Base-by-base conservation (phyloP, 2,797 vertebrate species). In the Eutrigla gurnardus region DNA sequence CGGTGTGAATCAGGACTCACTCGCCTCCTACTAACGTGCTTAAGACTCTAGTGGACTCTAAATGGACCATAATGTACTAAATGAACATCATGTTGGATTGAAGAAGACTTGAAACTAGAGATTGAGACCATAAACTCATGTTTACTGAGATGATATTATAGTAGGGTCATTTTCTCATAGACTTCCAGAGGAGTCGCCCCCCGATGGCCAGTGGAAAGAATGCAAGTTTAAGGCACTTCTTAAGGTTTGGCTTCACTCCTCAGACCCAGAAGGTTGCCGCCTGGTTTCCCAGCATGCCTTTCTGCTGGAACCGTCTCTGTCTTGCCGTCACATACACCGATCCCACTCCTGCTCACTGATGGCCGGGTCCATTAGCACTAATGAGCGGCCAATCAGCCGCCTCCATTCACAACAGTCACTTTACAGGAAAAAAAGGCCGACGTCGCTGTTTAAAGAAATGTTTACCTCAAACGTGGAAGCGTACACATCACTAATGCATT, bases 291-390 rank as follows among this genome's bases (percentile, higher is more conserved):
- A 9, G 33, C 42, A 3, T 17, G 57, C 9, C 39, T 5, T 15
- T 43, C 32, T 63, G 46, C 14, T 46, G 36, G 36, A 59, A 40
- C 4, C 36, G 25, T 46, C 59, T 66, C 37, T 3, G 15, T 69
- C 46, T 55, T n/a, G 43, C 37, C 8, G 9, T 65, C 50, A 4
- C 45, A 55, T 39, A 45, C 14, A 60, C 17, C 14, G 54, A 69
- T 64, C 53, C 40, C 74, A 45, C 58, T 72, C 46, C 58, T 73
- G 46, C 61, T 77, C 79, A 78, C 73, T 86, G 68, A 75, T 74
- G 77, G 32, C 81, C 13, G 60, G 62, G 75, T 39, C 75, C 77
- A 85, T 87, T 86, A 84, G 70, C 52, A 0, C 49, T 70, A 75
- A 84, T 83, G 64, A 77, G 72, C 53, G 0, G 65, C 70, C 57